Conservation (phyloP, 2,797 vertebrate species). For the Crotalus adamanteus region DNA sequence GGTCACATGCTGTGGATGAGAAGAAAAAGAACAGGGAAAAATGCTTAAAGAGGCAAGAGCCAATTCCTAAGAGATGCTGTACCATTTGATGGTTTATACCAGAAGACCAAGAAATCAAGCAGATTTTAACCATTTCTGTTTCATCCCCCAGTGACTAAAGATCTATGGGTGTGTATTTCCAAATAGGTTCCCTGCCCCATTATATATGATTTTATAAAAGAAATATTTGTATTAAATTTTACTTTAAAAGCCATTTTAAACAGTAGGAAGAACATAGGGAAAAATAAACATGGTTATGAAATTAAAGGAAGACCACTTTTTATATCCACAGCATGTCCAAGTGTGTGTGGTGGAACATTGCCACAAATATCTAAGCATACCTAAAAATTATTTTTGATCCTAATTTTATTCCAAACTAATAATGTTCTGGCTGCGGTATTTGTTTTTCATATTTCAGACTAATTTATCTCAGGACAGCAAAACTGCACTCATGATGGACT, state of each 20-base stretch:
- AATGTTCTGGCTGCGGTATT: background rate
- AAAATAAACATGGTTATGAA: background rate
- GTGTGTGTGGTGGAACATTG: background rate
- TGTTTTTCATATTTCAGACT: conserved; percentile 57
- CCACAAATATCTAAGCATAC: background rate
- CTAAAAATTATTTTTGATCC: background rate
- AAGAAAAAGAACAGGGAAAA: background rate
- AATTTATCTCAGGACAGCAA: conserved; percentile 89
- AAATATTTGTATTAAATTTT: background rate
- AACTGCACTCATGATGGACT: conserved; percentile 85
- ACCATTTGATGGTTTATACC: background rate
- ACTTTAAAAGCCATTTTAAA: background rate
- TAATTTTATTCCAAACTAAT: background rate
- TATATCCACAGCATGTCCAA: background rate
- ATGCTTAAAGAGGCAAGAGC: background rate
- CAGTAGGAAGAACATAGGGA: rapidly evolving
- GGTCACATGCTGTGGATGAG: background rate
- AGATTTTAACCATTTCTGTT: background rate
- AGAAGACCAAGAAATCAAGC: background rate
- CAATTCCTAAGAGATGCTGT: background rate
- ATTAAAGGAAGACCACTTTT: background rate
- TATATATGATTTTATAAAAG: background rate
- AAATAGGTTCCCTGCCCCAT: background rate
- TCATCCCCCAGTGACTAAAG: background rate
- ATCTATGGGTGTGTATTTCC: background rate